phyloP scores from a whole-genome alignment of 2,888 invertebrate genomes.

The Phalangium opilio region DNA sequence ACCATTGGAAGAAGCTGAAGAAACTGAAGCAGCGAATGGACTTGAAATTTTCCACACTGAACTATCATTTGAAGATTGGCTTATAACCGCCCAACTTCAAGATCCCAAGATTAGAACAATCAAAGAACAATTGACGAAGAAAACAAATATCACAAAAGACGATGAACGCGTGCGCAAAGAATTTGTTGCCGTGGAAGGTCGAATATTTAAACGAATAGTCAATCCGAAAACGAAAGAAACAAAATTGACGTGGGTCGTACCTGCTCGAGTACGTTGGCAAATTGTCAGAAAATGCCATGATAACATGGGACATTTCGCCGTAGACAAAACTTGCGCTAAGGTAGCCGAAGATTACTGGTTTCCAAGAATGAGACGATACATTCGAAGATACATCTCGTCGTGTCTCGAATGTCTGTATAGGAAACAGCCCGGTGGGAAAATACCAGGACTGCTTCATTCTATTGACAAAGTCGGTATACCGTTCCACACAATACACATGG shows the following conservation, averaged over 20 bases:
- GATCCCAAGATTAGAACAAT: background rate
- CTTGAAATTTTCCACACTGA: background rate
- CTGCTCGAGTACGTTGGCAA: background rate
- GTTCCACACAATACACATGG: background rate
- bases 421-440: background rate
- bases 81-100: background rate
- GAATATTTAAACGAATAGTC: background rate
- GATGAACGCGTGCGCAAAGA: background rate
- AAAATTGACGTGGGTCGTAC: background rate
- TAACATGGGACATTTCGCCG: background rate
- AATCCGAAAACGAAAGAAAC: background rate
- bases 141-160: background rate
- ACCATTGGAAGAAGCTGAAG: constrained; percentile 1
- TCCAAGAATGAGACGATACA: background rate
- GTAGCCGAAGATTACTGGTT: background rate
- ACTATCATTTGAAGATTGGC: background rate
- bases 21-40: background rate
- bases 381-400: background rate
- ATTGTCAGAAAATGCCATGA: background rate
- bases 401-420: too few species aligned
- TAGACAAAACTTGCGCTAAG: background rate
- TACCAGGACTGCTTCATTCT: background rate
- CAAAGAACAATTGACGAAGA: background rate
- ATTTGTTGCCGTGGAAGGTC: background rate
- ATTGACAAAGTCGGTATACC: background rate